Evolutionary conservation across 2,113 vertebrate genomes (phyloP).

Genomic region (Lota lota): DNA sequence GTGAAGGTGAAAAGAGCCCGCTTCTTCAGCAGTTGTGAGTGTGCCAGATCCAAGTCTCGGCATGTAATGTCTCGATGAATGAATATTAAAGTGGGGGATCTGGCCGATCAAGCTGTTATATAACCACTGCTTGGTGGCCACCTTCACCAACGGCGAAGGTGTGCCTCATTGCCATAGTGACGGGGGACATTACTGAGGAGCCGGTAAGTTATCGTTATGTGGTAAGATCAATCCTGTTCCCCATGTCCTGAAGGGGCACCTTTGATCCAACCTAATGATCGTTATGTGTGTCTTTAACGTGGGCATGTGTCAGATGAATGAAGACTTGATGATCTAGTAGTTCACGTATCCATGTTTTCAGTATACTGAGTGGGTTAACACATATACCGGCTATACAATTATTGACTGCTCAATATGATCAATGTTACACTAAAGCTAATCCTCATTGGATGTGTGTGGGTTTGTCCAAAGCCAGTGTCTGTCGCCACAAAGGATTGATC

Average conservation of each 20-base stretch:
- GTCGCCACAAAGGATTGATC: too few species aligned
- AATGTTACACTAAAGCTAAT: too few species aligned
- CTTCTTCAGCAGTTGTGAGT: constrained; percentile 36
- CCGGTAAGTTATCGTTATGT: constrained; percentile 26
- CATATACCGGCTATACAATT: too few species aligned
- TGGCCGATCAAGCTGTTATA: neutral
- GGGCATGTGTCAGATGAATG: neutral
- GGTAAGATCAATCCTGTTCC: too few species aligned
- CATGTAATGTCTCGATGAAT: neutral
- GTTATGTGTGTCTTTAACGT: constrained; percentile 21
- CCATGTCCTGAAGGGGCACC: constrained; percentile 34
- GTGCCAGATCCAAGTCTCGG: neutral
- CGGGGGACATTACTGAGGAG: constrained; percentile 11
- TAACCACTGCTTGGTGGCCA: constrained; percentile 1
- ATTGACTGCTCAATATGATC: too few species aligned
- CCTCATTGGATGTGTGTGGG: too few species aligned
- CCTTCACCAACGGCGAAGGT: constrained; percentile 4
- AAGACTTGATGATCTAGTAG: too few species aligned
- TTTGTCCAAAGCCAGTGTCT: too few species aligned
- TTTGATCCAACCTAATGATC: constrained; percentile 51
- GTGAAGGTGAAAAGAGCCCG: constrained; percentile 43
- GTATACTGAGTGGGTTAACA: too few species aligned
- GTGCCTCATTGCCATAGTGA: constrained; percentile 37
- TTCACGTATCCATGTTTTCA: too few species aligned
- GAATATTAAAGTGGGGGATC: constrained; percentile 7